Base-by-base conservation (phyloP, 2,113 vertebrate genomes). In the Limanda limanda region DNA sequence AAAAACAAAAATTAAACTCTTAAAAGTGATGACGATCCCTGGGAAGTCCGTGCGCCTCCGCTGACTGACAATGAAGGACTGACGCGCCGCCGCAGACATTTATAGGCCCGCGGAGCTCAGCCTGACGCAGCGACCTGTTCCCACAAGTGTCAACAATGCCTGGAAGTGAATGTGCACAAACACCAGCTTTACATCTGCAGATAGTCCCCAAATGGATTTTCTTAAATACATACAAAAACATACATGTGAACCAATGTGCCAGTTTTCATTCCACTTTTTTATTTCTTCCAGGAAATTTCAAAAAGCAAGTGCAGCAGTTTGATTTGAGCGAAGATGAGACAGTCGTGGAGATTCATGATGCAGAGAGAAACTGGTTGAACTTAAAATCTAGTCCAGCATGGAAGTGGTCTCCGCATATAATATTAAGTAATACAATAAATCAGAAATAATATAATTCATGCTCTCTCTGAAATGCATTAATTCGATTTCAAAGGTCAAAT, bases 61-160 rank as follows among this genome's bases (percentile, higher is more conserved):
- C 2, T 37, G 64, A 54, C 47, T 21, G 37, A 75, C 79, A 84
- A 6, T 81, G 72, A 79, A 14, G 27, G 51, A 74, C 71, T 63
- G 59, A 27, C 79, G 78, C 68, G 59, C 79, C 40, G 54, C 83
- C 56, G 82, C 71, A 67, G 80, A 74, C 7, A 87, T 93, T 91
- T 92, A 92, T 93, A 84, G 80, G 64, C 68, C 80, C 27, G 17
- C 25, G 55, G 24, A 84, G 66, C 82, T 83, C 31, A 56, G 72
- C 68, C 62, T 93, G 92, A 92, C 91, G 92, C 68, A 54, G 56
- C 42, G 64, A 18, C 48, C 71, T 47, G 72, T 68, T 72, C 57
- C 57, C 78, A 84, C 57, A 76, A 88, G 73, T 77, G 89, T 91
- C 83, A 92, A 92, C 81, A 89, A 68, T 62, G 57, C 60, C 71